Conservation (phyloP, 2,797 vertebrate genomes). For the Discoglossus pictus region DNA sequence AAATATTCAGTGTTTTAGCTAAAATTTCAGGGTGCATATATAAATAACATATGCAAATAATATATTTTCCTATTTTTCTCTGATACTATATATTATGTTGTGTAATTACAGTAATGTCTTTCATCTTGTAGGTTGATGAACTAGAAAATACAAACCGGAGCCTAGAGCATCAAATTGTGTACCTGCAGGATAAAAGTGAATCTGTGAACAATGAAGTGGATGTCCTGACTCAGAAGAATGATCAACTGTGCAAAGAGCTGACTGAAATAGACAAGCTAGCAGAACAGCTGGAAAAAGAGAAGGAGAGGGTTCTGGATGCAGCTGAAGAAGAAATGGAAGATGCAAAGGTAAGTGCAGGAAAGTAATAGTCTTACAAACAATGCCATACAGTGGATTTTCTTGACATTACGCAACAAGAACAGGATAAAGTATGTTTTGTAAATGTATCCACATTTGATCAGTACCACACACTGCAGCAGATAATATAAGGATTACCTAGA, state of each 20-base stretch:
- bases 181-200: constrained; percentile 63
- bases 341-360: constrained; percentile 61
- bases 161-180: constrained; percentile 64
- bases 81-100: too few species aligned
- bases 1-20: too few species aligned
- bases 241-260: constrained; percentile 64
- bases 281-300: constrained; percentile 64
- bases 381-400: too few species aligned
- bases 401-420: too few species aligned
- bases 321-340: constrained; percentile 63
- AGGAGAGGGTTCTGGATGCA: constrained; percentile 60
- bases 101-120: not conserved
- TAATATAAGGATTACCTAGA: too few species aligned
- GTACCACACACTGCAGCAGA: too few species aligned
- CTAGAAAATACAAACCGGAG: constrained; percentile 63
- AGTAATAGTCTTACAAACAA: too few species aligned
- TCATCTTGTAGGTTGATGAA: constrained; percentile 61
- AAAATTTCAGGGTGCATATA: too few species aligned
- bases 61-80: too few species aligned
- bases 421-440: too few species aligned
- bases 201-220: constrained; percentile 61
- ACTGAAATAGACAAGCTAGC: constrained; percentile 65
- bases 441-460: too few species aligned
- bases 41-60: too few species aligned
- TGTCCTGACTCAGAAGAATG: constrained; percentile 63